A percentile compares a stretch with the other conserved stretches of the same genome.
Evolutionary conservation across 2,113 vertebrate genomes (phyloP).

Genomic region (Platysternon megacephalum): DNA sequence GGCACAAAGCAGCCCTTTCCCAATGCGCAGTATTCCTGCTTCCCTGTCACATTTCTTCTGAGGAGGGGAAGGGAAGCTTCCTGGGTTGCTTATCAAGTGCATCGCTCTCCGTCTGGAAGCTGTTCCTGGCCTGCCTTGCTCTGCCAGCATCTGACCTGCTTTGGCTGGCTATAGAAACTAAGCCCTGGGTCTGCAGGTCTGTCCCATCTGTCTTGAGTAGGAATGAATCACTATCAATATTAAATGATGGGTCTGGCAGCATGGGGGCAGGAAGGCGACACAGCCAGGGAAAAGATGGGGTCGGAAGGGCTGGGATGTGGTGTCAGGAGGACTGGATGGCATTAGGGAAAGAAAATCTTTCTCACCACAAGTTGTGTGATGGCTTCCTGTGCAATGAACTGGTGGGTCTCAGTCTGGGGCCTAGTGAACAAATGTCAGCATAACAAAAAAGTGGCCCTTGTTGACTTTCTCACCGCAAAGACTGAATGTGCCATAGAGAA

Average conservation of each 20-base stretch:
- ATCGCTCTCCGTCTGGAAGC: background rate
- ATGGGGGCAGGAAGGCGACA: background rate
- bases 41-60: slow-evolving; percentile 30
- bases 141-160: background rate
- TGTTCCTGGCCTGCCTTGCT: background rate
- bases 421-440: background rate
- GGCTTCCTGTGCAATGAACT: accelerated
- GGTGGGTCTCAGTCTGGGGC: background rate
- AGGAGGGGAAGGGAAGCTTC: background rate
- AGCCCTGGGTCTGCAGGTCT: background rate
- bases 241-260: slow-evolving; percentile 36
- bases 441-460: background rate
- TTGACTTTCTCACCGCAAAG: background rate
- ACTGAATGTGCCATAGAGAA: background rate
- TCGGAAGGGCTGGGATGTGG: background rate
- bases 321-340: background rate
- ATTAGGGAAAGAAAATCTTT: background rate
- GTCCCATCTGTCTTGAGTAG: background rate
- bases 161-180: background rate
- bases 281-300: background rate
- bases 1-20: slow-evolving; percentile 10
- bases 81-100: background rate
- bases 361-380: background rate
- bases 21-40: background rate
- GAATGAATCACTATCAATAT: slow-evolving; percentile 24